Evolutionary conservation across 37 sponge, comb jelly and placozoan species (phyloP).

Genomic region (Tethya wilhelma): DNA sequence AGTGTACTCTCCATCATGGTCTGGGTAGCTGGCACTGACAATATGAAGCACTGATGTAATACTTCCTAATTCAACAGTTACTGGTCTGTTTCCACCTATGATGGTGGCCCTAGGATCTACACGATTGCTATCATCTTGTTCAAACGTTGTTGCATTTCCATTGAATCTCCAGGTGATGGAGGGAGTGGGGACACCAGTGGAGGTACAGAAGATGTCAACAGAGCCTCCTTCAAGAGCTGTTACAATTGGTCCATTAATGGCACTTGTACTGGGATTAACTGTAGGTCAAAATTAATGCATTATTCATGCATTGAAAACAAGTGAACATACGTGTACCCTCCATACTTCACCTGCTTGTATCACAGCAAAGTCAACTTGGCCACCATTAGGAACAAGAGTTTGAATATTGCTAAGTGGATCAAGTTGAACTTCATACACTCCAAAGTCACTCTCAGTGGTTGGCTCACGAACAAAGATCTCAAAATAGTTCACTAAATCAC

Average conservation of each 20-base stretch:
- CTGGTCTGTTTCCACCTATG: background rate
- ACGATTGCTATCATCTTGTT: background rate
- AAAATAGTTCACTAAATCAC: conserved; percentile 20
- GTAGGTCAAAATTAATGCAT: background rate
- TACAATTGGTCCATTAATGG: too few relatives aligned
- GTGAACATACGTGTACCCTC: background rate
- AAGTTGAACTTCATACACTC: conserved; percentile 14
- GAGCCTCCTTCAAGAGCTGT: conserved; percentile 27
- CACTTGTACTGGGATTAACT: conserved; percentile 5
- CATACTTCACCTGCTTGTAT: conserved; percentile 5
- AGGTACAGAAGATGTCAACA: conserved; percentile 41
- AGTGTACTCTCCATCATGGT: conserved; percentile 29
- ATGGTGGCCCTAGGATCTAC: background rate
- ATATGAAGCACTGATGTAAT: conserved; percentile 30
- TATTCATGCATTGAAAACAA: background rate
- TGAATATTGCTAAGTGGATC: too few relatives aligned
- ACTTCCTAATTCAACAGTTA: background rate
- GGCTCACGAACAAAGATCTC: conserved; percentile 41
- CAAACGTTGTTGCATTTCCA: background rate
- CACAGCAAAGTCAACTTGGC: conserved; percentile 4
- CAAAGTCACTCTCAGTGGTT: conserved; percentile 11
- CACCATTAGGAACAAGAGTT: background rate
- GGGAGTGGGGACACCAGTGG: conserved; percentile 40
- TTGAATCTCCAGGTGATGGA: conserved; percentile 39
- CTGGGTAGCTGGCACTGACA: conserved; percentile 21